Evolutionary conservation across 2,113 vertebrate genomes (phyloP).

Genomic region (sheep (Ovis aries)): ARS-UI_Ramb_v3.0 NC_056070.1:13975001-13975500

Average conservation of each 20-base stretch:
- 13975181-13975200: background rate
- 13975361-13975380: background rate
- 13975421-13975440: background rate
- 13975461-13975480: background rate
- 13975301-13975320: background rate
- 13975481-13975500: background rate
- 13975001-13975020: background rate
- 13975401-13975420: background rate
- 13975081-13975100: background rate
- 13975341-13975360: background rate
- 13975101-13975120: background rate
- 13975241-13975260: background rate
- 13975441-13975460: background rate
- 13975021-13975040: background rate
- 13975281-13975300: background rate
- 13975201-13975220: background rate
- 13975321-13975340: background rate
- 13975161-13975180: background rate
- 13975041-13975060: background rate
- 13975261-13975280: background rate
- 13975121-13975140: background rate
- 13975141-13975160: background rate
- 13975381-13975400: background rate
- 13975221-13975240: background rate
- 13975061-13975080: background rate